These are phyloP conservation scores for Parnassius smintheus DNA, from an alignment of 2,888 invertebrate species.

Conservation along the genomic window DNA sequence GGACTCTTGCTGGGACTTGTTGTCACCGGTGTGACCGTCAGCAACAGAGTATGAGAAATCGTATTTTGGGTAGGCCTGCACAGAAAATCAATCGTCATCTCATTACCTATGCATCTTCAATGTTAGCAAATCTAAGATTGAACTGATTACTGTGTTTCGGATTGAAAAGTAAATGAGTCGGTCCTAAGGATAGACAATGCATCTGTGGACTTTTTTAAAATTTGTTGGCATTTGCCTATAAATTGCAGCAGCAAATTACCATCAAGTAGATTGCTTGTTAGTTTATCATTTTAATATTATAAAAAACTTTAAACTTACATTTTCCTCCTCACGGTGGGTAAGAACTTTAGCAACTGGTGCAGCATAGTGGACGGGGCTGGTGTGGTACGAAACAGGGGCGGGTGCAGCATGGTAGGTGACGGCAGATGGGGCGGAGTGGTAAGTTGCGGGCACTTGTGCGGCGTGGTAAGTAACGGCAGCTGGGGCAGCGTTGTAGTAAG, in stretches of 20 bases:
- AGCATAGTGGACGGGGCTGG: constrained; percentile 34
- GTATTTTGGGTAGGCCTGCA: constrained; percentile 57
- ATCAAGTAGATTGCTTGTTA: too few species aligned
- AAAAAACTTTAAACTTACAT: constrained; percentile 29
- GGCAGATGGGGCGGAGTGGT: constrained; percentile 28
- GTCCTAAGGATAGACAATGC: too few species aligned
- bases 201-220: too few species aligned
- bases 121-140: too few species aligned
- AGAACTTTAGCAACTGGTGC: constrained; percentile 43
- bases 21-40: constrained; percentile 77
- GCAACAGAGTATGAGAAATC: constrained; percentile 75
- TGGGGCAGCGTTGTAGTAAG: constrained; percentile 29
- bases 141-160: too few species aligned
- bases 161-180: too few species aligned
- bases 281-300: too few species aligned
- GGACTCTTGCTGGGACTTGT: constrained; percentile 72
- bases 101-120: too few species aligned
- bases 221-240: too few species aligned
- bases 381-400: too few species aligned
- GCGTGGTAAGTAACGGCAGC: constrained; percentile 10
- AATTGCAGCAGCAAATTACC: too few species aligned
- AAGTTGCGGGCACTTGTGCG: constrained; percentile 35
- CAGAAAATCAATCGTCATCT: constrained; percentile 15
- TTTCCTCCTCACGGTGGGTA: constrained; percentile 38
- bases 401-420: too few species aligned